Base-by-base conservation (phyloP, 2,113 vertebrate species). In the Brachyistius frenatus region DNA sequence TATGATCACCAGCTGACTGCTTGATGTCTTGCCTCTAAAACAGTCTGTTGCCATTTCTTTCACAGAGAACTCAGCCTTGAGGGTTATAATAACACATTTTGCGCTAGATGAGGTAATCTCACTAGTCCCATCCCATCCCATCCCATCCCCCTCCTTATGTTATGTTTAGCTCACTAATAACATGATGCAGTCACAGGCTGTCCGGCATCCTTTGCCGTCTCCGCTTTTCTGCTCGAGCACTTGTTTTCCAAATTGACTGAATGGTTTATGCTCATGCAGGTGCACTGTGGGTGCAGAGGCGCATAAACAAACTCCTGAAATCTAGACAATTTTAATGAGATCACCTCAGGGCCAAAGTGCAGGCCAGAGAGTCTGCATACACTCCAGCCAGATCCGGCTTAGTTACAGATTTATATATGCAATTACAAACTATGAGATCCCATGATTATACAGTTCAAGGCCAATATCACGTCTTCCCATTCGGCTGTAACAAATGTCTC, bases 41-140 rank as follows among this genome's bases (percentile, higher is more conserved):
- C 23, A 3, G 44, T 46, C 5, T n/a, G 65, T 62, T 65, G 49
- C 30, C 14, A n/a, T 79, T 70, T 65, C 13, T 37, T 65, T 7
- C 0, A 23, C 71, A 57, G 33, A 56, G 31, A 66, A 68, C 73
- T 80, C 73, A 49, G 52, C 41, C 65, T 30, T 56, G 50, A 39
- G 61, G 72, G 44, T 80, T 76, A 71, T 75, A 60, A 89, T 79
- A 90, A 85, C 75, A 79, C 87, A 89, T 73, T 87, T 85, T 86
- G 74, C 32, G 39, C 50, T 80, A 67, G 86, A 92, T 90, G 93
- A 91, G 91, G 92, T 93, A 84, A 92, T 92, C 78, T 86, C 55
- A 83, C 76, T 41, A 9, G 78, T 77, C 57, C 57, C 67, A 46
- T 35, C 87, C 89, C 91, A 75, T 77, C 57, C 57, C 67, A 46